Percentiles rank a stretch among this genome's conserved stretches.
Evolutionary conservation across 2,113 vertebrate species (phyloP).

Genomic region (human (Homo sapiens)): GRCh38 chrX:106624501-106625000

Average conservation of each 20-base stretch:
- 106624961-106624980: neutral
- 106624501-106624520: conserved; percentile 1
- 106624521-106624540: neutral
- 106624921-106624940: neutral
- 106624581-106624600: neutral
- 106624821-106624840: neutral
- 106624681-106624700: neutral
- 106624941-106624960: neutral
- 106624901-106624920: neutral
- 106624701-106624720: neutral
- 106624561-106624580: neutral
- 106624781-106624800: neutral
- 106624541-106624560: neutral
- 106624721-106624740: neutral
- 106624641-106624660: neutral
- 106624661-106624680: neutral
- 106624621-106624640: neutral
- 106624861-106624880: neutral
- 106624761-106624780: neutral
- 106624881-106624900: neutral
- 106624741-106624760: neutral
- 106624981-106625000: neutral
- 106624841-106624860: neutral
- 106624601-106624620: neutral
- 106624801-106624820: neutral